phyloP scores from a whole-genome alignment of 2,888 invertebrate species.

The Abrostola triplasia region DNA sequence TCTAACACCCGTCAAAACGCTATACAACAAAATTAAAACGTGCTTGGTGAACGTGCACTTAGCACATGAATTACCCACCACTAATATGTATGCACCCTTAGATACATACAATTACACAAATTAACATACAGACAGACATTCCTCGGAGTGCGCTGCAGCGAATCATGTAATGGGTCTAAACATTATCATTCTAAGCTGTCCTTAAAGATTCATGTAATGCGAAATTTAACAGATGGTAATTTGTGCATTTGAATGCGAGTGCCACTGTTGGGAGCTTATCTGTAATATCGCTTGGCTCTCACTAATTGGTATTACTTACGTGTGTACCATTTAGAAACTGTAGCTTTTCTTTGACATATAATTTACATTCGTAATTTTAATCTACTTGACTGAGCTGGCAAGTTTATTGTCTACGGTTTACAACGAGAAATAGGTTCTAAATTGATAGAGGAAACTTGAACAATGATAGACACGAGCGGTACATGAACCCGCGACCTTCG shows the following conservation, averaged over 20 bases:
- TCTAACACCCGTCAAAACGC: neutral
- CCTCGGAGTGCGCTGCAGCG: constrained; percentile 38
- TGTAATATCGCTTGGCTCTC: constrained; percentile 41
- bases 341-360: no score
- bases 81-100: constrained; percentile 41
- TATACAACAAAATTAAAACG: neutral
- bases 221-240: constrained; percentile 58
- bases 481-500: no score
- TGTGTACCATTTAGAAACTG: constrained; percentile 1
- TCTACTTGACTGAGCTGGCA: no score
- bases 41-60: constrained; percentile 23
- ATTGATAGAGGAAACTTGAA: no score
- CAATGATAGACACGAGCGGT: no score
- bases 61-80: constrained; percentile 18
- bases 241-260: constrained; percentile 52
- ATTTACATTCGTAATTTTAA: no score
- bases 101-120: constrained; percentile 46
- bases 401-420: no score
- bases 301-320: constrained; percentile 38
- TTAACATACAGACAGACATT: constrained; percentile 53
- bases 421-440: no score
- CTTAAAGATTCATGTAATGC: constrained; percentile 55
- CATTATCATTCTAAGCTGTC: constrained; percentile 50
- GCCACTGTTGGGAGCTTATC: constrained; percentile 45
- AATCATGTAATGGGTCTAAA: constrained; percentile 43